A percentile compares a stretch with the other conserved stretches of the same genome.
Conservation (phyloP, 2,888 invertebrate genomes). For the Scaptomyza flava region DNA sequence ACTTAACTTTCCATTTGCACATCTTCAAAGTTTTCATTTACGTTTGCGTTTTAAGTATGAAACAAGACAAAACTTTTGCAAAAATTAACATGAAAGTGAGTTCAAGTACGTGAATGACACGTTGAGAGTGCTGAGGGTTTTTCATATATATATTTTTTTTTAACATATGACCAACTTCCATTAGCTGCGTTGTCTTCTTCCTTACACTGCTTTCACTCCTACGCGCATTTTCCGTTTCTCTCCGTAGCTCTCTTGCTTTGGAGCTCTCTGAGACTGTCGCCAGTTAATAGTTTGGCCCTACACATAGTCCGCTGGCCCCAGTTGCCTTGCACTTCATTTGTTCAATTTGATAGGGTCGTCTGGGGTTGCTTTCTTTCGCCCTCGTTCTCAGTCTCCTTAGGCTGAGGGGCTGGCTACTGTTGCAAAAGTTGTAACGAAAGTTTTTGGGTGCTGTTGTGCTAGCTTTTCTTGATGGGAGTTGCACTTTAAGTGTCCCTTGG, state of each 20-base stretch:
- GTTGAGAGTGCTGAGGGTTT: constrained; percentile 10
- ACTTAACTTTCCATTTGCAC: background rate
- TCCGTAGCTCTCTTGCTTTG: background rate
- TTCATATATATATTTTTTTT: constrained; percentile 26
- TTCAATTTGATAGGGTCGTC: constrained; percentile 52
- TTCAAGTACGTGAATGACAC: constrained; percentile 23
- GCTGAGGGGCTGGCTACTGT: constrained; percentile 22
- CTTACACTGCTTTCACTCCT: background rate
- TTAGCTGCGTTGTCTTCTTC: constrained; percentile 27
- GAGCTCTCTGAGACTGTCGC: constrained; percentile 31
- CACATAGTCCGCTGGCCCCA: constrained; percentile 24
- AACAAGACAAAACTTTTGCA: constrained; percentile 16
- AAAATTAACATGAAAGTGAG: constrained; percentile 19
- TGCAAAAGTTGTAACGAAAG: constrained; percentile 53
- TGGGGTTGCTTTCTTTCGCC: background rate
- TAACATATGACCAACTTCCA: constrained; percentile 60
- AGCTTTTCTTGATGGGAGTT: constrained; percentile 49
- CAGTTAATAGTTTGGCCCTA: constrained; percentile 41
- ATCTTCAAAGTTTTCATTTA: constrained; percentile 21
- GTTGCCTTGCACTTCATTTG: constrained; percentile 70
- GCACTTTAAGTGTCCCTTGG: constrained; percentile 67
- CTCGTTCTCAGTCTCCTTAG: background rate
- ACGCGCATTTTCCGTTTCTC: background rate
- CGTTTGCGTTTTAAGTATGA: constrained; percentile 3
- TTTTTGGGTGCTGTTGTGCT: constrained; percentile 39